Evolutionary conservation across 2,888 invertebrate species (phyloP), one percentile per base, ranked within the genome.

Genomic region (Cepaea hortensis): DNA sequence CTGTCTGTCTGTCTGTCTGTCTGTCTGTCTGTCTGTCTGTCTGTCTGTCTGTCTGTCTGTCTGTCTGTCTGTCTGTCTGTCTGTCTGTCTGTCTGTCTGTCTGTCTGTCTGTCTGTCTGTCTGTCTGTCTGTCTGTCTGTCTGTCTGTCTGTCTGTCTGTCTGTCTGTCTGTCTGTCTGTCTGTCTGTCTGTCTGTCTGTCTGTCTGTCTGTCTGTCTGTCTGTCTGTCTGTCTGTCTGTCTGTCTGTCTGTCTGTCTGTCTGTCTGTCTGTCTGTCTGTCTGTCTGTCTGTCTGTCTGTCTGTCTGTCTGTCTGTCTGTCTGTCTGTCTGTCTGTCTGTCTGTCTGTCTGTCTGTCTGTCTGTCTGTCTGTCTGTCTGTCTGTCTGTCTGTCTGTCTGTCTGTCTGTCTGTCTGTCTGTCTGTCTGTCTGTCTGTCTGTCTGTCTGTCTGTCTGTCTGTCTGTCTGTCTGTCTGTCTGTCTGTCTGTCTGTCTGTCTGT

Each of bases 381-480:
- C 62, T 62, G 62, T 62, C 62, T 62, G 62, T 62, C 62, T 62
- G 62, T 62, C 62, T 62, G 62, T 62, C 62, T 62, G 62, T 62
- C 62, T 62, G 62, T 70, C n/a, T 70, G 70, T 70, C n/a, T 70
- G 70, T 70, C 11, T 70, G 70, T 70, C n/a, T 70, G 18, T 70
- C 11, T 70, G 70, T 70, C 11, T 70, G 70, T 70, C n/a, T 70
- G 11, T 70, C 18, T 70, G 18, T 70, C 11, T 70, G 18, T 70
- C 70, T 70, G 18, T 70, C 70, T 70, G 18, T 18, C 70, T 70
- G n/a, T 70, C 70, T 70, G n/a, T 70, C 70, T 70, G n/a, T 70
- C 70, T 70, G n/a, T 70, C 70, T 70, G n/a, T 70, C 70, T 70
- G n/a, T 70, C 70, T 70, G n/a, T 70, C 70, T 70, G n/a, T 70